Percentiles rank a stretch among this genome's conserved stretches.
phyloP scores from a whole-genome alignment of 1,140 invertebrate genomes.

The Oscheius sp. region DNA sequence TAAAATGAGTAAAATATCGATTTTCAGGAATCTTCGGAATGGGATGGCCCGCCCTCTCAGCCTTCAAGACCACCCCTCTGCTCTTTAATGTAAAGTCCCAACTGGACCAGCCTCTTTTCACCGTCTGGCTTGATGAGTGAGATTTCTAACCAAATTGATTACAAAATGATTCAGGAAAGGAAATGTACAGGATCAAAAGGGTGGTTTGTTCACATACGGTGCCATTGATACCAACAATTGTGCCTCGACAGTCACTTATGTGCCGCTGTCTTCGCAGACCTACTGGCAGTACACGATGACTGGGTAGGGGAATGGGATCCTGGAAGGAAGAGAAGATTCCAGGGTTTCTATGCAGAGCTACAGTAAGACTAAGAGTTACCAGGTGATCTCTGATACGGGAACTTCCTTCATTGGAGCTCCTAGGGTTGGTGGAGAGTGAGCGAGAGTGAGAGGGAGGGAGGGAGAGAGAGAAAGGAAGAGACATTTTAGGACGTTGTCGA shows the following conservation, averaged over 20 bases:
- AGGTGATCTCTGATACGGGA: slow-evolving; percentile 30
- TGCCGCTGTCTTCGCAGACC: slow-evolving; percentile 33
- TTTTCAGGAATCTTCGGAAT: slow-evolving; percentile 15
- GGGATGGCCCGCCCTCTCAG: not conserved
- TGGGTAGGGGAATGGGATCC: too few species aligned
- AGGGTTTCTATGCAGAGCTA: not conserved
- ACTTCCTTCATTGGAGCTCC: slow-evolving; percentile 30
- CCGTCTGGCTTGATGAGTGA: slow-evolving; percentile 14
- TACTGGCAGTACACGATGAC: slow-evolving; percentile 48
- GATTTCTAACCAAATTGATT: not conserved
- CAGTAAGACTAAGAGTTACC: not conserved
- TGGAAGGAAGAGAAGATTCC: too few species aligned
- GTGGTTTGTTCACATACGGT: slow-evolving; percentile 50
- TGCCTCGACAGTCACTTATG: slow-evolving; percentile 38
- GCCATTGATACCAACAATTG: slow-evolving; percentile 45
- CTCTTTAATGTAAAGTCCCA: slow-evolving; percentile 13
- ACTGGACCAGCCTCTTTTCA: slow-evolving; percentile 21
- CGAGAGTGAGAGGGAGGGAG: too few species aligned
- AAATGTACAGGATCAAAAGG: not conserved
- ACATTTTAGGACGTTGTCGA: too few species aligned
- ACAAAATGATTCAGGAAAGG: not conserved
- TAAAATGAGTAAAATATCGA: not conserved
- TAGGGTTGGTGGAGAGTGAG: too few species aligned
- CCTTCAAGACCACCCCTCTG: not conserved
- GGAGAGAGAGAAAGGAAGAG: too few species aligned